Conservation (phyloP, 2,113 vertebrate species). For the Carassius gibelio region DNA sequence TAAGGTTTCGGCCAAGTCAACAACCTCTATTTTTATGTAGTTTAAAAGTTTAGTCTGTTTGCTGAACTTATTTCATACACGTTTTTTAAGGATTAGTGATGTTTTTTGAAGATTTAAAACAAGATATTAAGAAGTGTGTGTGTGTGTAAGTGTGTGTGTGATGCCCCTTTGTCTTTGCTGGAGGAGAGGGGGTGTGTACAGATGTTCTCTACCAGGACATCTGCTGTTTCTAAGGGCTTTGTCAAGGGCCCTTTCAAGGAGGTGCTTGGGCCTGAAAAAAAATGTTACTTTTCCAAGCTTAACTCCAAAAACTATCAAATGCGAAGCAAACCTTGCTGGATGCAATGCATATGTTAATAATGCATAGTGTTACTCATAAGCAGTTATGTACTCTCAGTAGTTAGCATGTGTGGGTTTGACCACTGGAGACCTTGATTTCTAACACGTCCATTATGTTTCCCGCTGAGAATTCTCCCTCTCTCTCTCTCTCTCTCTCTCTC, state of each 20-base stretch:
- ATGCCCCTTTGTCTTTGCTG: slow-evolving; percentile 46
- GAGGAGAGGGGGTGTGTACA: slow-evolving; percentile 33
- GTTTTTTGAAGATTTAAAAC: neutral
- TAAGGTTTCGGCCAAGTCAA: neutral
- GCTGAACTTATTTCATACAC: neutral
- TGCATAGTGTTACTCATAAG: neutral
- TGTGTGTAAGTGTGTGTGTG: neutral
- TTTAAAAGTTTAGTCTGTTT: slow-evolving; percentile 5
- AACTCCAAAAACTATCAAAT: neutral
- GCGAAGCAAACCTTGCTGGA: neutral
- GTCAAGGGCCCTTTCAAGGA: slow-evolving; percentile 73
- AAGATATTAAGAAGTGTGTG: slow-evolving; percentile 12
- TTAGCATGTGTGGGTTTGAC: slow-evolving; percentile 17
- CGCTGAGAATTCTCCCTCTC: slow-evolving; percentile 3
- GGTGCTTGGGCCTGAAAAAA: neutral
- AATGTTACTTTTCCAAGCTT: slow-evolving; percentile 18
- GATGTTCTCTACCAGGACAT: slow-evolving; percentile 65
- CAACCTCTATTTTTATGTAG: neutral
- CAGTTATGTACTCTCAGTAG: slow-evolving; percentile 17
- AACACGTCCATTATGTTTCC: slow-evolving; percentile 21
- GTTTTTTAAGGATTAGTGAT: neutral
- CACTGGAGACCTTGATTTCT: slow-evolving; percentile 47
- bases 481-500: neutral
- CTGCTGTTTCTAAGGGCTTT: slow-evolving; percentile 80
- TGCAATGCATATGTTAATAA: neutral